Evolutionary conservation across 2,888 invertebrate species (phyloP), one percentile per base, ranked within the genome.

Genomic region (Drosophila nigricruria): DNA sequence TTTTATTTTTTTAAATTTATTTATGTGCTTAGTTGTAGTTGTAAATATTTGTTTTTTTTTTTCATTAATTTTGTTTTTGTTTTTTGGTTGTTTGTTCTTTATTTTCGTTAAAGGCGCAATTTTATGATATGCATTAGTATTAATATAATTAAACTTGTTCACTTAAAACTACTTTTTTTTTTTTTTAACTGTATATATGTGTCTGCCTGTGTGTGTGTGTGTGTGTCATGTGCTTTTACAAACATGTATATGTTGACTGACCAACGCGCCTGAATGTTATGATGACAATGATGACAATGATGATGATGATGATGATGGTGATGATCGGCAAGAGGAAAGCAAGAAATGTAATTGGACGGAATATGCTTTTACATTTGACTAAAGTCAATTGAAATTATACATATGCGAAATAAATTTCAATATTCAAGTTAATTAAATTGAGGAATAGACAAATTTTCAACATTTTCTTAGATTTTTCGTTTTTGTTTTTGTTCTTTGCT

Each of bases 81-180:
- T 8, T 64, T 73, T 73, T 58, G 34, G 61, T 60, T 64, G 66
- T 73, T 67, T 62, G 61, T 70, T 76, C 67, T 70, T 72, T 78
- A 59, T 54, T 60, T 73, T 70, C 72, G 76, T 79, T 83, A 91
- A 92, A 92, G 92, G 92, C 92, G 92, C 92, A 91, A 90, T 89
- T 87, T 90, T 84, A 91, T 92, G 92, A 92, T 92, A 92, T 92
- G 92, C 92, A 92, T 92, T 92, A 91, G 90, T 90, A 81, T 74
- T 74, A 82, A 81, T 86, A 85, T 75, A 81, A 80, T 86, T 82
- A 68, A 86, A 76, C 77, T 70, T 79, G 72, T 70, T 73, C 34
- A 45, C 79, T 79, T 79, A 79, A 4, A 61, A 45, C 73, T 78
- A 78, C 32, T 34, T 57, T 60, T 18, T 45, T 65, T 43, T 34